phyloP scores from a whole-genome alignment of 2,888 invertebrate species.

The Meliscaeva auricollis region DNA sequence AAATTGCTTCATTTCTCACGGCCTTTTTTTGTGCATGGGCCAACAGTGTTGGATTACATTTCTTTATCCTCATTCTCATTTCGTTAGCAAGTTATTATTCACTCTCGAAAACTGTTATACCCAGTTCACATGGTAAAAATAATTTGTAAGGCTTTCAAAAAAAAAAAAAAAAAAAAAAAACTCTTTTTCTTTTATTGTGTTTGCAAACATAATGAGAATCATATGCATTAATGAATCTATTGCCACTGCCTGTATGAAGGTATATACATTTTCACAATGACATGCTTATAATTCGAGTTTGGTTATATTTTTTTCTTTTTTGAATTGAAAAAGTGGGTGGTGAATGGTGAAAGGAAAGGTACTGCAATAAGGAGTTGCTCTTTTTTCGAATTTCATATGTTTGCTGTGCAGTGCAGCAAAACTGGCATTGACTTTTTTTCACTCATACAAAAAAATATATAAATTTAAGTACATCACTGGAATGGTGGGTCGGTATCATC shows the following conservation, averaged over 20 bases:
- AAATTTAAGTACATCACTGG: constrained; percentile 2
- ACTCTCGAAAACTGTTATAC: constrained; percentile 53
- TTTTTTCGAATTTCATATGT: constrained; percentile 29
- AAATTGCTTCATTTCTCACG: constrained; percentile 17
- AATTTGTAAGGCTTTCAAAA: constrained; percentile 7
- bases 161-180: too few species aligned
- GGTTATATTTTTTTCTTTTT: neutral
- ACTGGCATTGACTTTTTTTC: constrained; percentile 34
- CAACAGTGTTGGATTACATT: constrained; percentile 28
- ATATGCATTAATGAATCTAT: constrained; percentile 31
- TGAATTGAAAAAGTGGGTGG: constrained; percentile 22
- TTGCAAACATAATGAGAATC: constrained; percentile 25
- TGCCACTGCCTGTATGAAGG: neutral
- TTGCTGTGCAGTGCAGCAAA: neutral
- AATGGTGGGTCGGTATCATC: neutral
- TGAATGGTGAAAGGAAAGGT: constrained; percentile 55
- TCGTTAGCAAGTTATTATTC: constrained; percentile 32
- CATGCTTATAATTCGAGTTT: neutral
- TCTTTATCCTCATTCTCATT: constrained; percentile 59
- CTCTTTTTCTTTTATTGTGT: neutral
- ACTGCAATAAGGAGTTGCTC: constrained; percentile 51
- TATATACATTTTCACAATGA: constrained; percentile 1
- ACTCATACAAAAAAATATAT: neutral
- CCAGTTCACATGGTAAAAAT: constrained; percentile 52
- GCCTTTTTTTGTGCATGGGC: constrained; percentile 19